These are phyloP conservation scores for Parnassius apollo DNA, from an alignment of 2,888 invertebrate species.

Conservation along the genomic window DNA sequence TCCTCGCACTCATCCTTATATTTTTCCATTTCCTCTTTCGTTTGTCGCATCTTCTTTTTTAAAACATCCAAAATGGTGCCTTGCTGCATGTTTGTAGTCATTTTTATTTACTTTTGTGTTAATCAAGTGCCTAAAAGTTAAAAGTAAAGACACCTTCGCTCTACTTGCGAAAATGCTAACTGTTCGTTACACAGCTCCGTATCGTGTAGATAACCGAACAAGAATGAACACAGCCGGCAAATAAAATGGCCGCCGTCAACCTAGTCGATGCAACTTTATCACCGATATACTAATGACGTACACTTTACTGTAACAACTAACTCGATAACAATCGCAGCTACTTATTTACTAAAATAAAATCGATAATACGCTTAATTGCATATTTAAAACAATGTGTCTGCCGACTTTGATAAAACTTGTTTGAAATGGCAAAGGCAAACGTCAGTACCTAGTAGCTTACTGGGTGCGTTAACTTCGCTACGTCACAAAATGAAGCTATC, in stretches of 20 bases:
- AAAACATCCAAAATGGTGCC: conserved; percentile 97
- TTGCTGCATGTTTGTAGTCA: conserved; percentile 95
- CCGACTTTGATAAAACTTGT: conserved; percentile 59
- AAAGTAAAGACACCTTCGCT: conserved; percentile 77
- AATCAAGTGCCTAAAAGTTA: conserved; percentile 63
- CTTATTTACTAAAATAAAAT: conserved; percentile 35
- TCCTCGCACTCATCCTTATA: conserved; percentile 99
- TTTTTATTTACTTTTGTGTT: conserved; percentile 80
- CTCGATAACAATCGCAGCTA: conserved; percentile 39
- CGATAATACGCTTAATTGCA: conserved; percentile 40
- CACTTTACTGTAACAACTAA: conserved; percentile 40
- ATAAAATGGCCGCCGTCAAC: conserved; percentile 78
- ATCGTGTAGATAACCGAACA: conserved; percentile 76
- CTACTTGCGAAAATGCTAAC: conserved; percentile 80
- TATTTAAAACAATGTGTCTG: conserved; percentile 48
- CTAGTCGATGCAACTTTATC: conserved; percentile 63
- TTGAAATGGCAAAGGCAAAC: conserved; percentile 52
- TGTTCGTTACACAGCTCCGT: conserved; percentile 70
- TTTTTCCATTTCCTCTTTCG: conserved; percentile 99
- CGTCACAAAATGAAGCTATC: conserved; percentile 49
- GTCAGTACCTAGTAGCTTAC: conserved; percentile 43
- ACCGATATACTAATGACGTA: conserved; percentile 52
- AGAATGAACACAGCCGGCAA: conserved; percentile 79
- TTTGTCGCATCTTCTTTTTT: conserved; percentile 99
- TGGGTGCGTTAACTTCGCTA: background rate